phyloP scores from a whole-genome alignment of 2,797 vertebrate genomes.

The Gambelia wislizenii region DNA sequence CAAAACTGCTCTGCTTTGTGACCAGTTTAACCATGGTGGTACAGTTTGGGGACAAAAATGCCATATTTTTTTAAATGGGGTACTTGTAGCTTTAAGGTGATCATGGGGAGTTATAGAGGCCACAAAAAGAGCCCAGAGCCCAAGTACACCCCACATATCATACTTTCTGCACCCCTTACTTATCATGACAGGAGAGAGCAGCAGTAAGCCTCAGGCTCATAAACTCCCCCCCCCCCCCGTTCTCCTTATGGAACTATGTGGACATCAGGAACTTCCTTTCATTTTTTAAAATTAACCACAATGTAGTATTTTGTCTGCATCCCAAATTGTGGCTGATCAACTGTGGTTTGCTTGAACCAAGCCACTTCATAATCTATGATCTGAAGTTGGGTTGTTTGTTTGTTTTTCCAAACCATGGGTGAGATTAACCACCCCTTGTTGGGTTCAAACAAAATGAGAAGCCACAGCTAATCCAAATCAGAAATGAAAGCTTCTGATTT shows the following conservation, averaged over 20 bases:
- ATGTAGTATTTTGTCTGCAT: no score
- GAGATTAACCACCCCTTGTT: not conserved
- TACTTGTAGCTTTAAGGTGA: no score
- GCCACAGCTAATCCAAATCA: not conserved
- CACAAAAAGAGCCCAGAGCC: no score
- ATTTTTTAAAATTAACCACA: not conserved
- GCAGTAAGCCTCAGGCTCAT: no score
- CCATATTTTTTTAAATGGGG: no score
- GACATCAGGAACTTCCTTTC: not conserved
- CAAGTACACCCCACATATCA: not conserved
- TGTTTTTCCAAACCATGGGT: not conserved
- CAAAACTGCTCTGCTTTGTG: no score
- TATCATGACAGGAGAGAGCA: no score
- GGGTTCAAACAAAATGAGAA: not conserved
- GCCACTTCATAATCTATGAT: not conserved
- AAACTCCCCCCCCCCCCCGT: no score
- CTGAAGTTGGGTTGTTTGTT: not conserved
- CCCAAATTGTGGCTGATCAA: not conserved
- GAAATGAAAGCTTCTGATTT: not conserved
- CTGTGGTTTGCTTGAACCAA: not conserved
- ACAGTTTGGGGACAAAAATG: no score
- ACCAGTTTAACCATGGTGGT: no score
- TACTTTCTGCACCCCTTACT: no score
- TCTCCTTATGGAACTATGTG: not conserved
- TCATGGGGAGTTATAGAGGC: no score